phyloP scores from a whole-genome alignment of 2,113 vertebrate genomes.

The Tonatia bakeri region DNA sequence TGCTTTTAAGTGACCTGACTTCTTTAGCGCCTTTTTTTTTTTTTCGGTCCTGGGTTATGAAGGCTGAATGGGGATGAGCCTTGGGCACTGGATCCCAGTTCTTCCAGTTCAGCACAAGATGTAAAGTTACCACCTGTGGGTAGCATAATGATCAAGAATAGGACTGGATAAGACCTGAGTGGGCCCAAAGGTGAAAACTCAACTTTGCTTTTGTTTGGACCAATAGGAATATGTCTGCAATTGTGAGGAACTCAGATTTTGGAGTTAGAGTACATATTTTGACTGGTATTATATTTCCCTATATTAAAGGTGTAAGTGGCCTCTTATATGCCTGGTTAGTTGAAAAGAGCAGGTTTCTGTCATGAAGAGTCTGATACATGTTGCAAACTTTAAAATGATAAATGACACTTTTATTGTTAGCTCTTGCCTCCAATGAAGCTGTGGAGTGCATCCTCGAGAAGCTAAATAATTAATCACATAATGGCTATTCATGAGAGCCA shows the following conservation, averaged over 20 bases:
- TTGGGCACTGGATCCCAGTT: background rate
- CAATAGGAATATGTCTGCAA: background rate
- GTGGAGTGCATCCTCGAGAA: background rate
- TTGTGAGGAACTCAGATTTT: background rate
- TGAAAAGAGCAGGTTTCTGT: background rate
- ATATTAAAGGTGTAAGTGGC: background rate
- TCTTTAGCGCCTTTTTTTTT: background rate
- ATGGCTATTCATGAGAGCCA: background rate
- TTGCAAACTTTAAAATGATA: background rate
- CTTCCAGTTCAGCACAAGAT: background rate
- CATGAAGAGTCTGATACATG: background rate
- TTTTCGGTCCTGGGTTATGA: background rate
- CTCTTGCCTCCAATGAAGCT: background rate
- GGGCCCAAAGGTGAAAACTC: background rate
- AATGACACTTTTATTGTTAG: background rate
- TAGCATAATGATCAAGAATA: background rate
- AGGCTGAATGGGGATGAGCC: background rate
- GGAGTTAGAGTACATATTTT: background rate
- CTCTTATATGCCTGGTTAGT: background rate
- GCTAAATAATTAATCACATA: background rate
- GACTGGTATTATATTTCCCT: background rate
- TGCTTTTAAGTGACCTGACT: slow-evolving; percentile 7
- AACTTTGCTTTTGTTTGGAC: slow-evolving; percentile 3
- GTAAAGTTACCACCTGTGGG: background rate
- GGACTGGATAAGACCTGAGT: background rate